Percentiles rank a stretch among this genome's conserved stretches.
Evolutionary conservation across 2,888 invertebrate species (phyloP).

Genomic region (Cheilosia variabilis): DNA sequence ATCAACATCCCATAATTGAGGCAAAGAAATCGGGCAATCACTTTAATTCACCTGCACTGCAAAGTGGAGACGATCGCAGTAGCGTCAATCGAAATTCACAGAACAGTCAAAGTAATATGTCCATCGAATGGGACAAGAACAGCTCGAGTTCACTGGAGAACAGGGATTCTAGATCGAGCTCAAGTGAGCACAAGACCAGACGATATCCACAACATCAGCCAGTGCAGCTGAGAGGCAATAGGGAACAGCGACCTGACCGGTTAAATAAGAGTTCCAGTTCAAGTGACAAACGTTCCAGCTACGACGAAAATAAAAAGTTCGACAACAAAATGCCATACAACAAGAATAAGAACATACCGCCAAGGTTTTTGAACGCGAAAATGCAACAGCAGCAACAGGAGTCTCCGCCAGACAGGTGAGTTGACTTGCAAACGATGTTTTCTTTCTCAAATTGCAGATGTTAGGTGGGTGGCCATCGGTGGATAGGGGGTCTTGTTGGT

Average conservation of each 20-base stretch:
- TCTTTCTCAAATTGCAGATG: too few species aligned
- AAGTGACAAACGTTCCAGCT: slow-evolving; percentile 59
- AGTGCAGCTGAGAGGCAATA: slow-evolving; percentile 77
- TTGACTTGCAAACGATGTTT: background rate
- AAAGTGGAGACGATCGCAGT: slow-evolving; percentile 50
- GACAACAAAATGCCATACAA: slow-evolving; percentile 77
- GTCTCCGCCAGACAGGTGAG: slow-evolving; percentile 77
- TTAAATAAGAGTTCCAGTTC: slow-evolving; percentile 62
- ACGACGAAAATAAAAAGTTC: slow-evolving; percentile 73
- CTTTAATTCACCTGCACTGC: slow-evolving; percentile 36
- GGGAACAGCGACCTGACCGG: slow-evolving; percentile 72
- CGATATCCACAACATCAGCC: slow-evolving; percentile 73
- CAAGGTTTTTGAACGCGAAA: slow-evolving; percentile 80
- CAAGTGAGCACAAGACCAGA: slow-evolving; percentile 77
- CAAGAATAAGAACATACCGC: slow-evolving; percentile 79
- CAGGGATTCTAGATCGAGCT: slow-evolving; percentile 78
- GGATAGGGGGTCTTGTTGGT: too few species aligned
- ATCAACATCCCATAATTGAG: slow-evolving; percentile 26
- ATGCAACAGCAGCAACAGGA: slow-evolving; percentile 72
- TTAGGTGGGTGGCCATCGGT: too few species aligned
- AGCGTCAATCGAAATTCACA: slow-evolving; percentile 53
- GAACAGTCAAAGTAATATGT: slow-evolving; percentile 52
- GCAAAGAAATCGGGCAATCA: slow-evolving; percentile 55
- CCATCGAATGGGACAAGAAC: slow-evolving; percentile 81
- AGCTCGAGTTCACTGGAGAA: slow-evolving; percentile 81